Evolutionary conservation across 2,888 invertebrate genomes (phyloP).

Genomic region (Endotricha flammealis): DNA sequence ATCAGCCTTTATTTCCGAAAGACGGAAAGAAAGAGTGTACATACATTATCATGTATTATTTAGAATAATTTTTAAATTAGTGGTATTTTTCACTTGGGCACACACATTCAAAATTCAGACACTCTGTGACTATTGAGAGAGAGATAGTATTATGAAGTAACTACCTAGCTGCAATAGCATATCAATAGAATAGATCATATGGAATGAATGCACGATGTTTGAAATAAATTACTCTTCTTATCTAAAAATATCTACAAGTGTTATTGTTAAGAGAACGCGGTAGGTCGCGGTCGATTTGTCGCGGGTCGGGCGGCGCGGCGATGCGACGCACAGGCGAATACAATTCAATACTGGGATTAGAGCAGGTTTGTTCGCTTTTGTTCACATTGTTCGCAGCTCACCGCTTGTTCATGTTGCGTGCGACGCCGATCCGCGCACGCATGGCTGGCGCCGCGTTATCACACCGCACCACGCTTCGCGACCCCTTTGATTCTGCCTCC

Average conservation of each 20-base stretch:
- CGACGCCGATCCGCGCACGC: conserved; percentile 50
- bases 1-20: conserved; percentile 20
- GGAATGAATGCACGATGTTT: no score
- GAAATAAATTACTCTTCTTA: neutral
- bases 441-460: conserved; percentile 54
- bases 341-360: conserved; percentile 41
- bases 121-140: no score
- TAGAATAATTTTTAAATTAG: no score
- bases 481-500: conserved; percentile 59
- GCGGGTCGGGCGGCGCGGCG: conserved; percentile 7
- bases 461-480: conserved; percentile 47
- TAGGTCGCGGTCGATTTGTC: conserved; percentile 9
- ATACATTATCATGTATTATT: no score
- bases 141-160: no score
- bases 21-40: conserved; percentile 37
- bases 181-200: no score
- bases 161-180: no score
- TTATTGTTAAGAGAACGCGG: conserved; percentile 9
- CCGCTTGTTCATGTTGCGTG: conserved; percentile 39
- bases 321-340: neutral
- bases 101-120: no score
- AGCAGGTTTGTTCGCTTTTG: conserved; percentile 49
- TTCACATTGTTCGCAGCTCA: conserved; percentile 45
- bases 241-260: conserved; percentile 21
- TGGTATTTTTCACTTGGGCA: no score